These are phyloP conservation scores for Cassiopea andromeda DNA, from an alignment of 30 jellyfish, hydroid and myxozoan species.

Conservation along the genomic window DNA sequence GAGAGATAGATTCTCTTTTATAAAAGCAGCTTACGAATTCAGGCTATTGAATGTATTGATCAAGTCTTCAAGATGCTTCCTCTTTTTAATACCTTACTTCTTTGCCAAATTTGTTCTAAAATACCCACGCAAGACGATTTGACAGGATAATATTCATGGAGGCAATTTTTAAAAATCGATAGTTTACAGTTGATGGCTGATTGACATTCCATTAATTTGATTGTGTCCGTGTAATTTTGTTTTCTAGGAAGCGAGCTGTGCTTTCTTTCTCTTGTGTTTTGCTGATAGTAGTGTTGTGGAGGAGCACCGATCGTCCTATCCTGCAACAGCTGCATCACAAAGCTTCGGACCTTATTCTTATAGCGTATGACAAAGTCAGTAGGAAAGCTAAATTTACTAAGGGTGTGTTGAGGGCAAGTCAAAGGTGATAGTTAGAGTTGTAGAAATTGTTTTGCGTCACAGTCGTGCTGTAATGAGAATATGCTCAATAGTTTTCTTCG, in stretches of 20 bases:
- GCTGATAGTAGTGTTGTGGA: constrained; percentile 31
- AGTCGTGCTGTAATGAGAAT: too few relatives aligned
- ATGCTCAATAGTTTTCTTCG: too few relatives aligned
- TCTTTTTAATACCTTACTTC: too few relatives aligned
- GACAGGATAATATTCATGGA: too few relatives aligned
- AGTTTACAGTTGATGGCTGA: background rate
- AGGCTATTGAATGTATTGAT: too few relatives aligned
- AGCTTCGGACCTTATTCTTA: constrained; percentile 12
- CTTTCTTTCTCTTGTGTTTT: constrained; percentile 24
- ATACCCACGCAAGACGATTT: too few relatives aligned
- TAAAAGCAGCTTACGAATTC: too few relatives aligned
- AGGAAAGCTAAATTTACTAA: background rate
- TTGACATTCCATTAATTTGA: background rate
- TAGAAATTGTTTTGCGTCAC: background rate
- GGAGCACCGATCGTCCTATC: constrained; percentile 61
- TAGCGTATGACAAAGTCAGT: constrained; percentile 27
- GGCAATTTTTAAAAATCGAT: too few relatives aligned
- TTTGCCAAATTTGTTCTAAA: too few relatives aligned
- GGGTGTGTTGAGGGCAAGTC: background rate
- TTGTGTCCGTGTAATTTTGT: background rate
- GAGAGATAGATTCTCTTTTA: too few relatives aligned
- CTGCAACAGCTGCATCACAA: constrained; percentile 25
- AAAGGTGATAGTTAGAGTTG: background rate
- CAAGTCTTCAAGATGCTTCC: too few relatives aligned
- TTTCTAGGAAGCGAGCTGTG: constrained; percentile 63